Evolutionary conservation across 2,888 invertebrate genomes (phyloP), one percentile per base, ranked within the genome.

Genomic region (Lochmaea capreae): DNA sequence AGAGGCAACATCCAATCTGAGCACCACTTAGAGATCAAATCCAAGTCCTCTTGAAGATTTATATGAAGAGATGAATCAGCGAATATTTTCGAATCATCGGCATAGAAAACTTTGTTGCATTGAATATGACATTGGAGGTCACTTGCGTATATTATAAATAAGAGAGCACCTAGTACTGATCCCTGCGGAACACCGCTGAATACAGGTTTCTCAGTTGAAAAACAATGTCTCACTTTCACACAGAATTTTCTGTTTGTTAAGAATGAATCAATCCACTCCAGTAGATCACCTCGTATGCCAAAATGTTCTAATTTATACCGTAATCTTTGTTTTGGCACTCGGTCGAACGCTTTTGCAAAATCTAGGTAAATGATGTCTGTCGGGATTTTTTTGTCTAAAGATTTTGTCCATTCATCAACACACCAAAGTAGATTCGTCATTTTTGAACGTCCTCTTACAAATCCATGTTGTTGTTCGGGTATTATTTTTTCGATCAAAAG

Each of bases 381-480:
- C 2, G 54, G 14, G 9, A n/a, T 16, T 54, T 54, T 54, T 4
- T n/a, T 54, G n/a, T 54, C 54, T 54, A 54, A 54, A 14, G 54
- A 54, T 54, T 14, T 54, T 54, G 54, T n/a, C 16, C 54, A 54
- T n/a, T 54, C 54, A 54, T 54, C 6, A 54, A 54, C 54, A n/a
- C 16, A 54, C 54, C 54, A 54, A n/a, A 54, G 10, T n/a, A 54
- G 54, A n/a, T 54, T 54, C 9, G n/a, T 54, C 54, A 54, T 54
- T 54, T 12, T 6, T n/a, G n/a, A 54, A 54, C 16, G 54, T 54
- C 18, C 9, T 16, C 16, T 54, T n/a, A 54, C 16, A 54, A 54
- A 54, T 43, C 43, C 11, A 43, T 43, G 12, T 12, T 43, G 12
- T 11, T 43, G 10, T 43, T 11, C 12, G 10, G 43, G 43, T 43